Percentiles rank a stretch among this genome's conserved stretches.
Evolutionary conservation across 2,113 vertebrate genomes (phyloP).

Genomic region (Onychostoma macrolepis): DNA sequence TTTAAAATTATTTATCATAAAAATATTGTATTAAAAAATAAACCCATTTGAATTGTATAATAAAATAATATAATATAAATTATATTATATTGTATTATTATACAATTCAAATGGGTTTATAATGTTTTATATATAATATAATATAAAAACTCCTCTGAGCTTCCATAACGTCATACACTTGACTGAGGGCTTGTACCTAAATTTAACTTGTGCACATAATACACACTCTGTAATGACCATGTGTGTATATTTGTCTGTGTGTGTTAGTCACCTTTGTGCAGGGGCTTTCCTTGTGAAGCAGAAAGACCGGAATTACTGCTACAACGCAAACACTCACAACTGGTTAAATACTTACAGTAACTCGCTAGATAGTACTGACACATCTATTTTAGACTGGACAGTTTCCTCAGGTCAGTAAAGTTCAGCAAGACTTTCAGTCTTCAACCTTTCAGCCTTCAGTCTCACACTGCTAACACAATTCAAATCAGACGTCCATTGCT

Average conservation of each 20-base stretch:
- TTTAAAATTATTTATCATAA: not conserved
- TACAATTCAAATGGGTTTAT: too few relatives aligned
- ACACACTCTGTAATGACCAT: not conserved
- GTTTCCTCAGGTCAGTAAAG: slow-evolving; percentile 5
- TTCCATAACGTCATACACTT: not conserved
- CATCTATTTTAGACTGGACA: not conserved
- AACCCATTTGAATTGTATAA: not conserved
- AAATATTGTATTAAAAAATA: not conserved
- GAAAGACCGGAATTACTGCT: slow-evolving; percentile 43
- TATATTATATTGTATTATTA: too few relatives aligned
- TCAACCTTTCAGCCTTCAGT: not conserved
- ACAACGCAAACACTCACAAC: not conserved
- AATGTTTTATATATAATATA: not conserved
- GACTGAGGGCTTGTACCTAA: not conserved
- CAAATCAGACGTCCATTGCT: not conserved
- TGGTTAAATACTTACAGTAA: not conserved
- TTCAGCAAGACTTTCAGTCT: not conserved
- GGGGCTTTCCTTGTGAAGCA: slow-evolving; percentile 6
- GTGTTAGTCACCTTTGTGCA: slow-evolving; percentile 25
- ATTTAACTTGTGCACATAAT: slow-evolving; percentile 45
- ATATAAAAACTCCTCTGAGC: not conserved
- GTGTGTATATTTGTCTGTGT: slow-evolving; percentile 20
- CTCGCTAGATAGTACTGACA: not conserved
- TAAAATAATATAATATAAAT: slow-evolving; percentile 7
- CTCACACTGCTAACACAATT: not conserved